Base-by-base conservation (phyloP, 2,888 invertebrate genomes). In the Ischnus inquisitorius region DNA sequence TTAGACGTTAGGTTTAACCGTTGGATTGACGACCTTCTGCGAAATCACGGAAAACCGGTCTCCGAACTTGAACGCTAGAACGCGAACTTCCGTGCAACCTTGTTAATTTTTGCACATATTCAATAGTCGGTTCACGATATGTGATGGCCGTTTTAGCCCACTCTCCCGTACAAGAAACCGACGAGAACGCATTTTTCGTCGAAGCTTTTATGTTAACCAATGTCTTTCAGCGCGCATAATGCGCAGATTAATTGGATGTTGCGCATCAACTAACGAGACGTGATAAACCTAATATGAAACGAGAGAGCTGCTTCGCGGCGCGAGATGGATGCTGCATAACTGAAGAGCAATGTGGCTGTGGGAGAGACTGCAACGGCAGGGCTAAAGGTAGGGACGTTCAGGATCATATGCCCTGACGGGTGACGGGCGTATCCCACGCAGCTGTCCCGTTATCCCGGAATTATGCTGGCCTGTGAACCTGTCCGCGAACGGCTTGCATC, bases 391-490 rank as follows among this genome's bases (percentile, higher is more conserved):
- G 54, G 65, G 43, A 34, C 25, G 57, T 65, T 39, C 65, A 65
- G 75, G 72, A 82, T 80, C 75, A 77, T 81, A 83, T 79, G 68
- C 54, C 69, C 69, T 85, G 84, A 82, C 84, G 72, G 79, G 74
- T 87, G 84, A 83, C 86, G 78, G 75, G 83, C 82, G 54, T 76
- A 83, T 80, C 60, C 83, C 78, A 77, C 72, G 84, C 83, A 86
- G 79, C 83, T 87, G 84, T 85, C 85, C 78, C 75, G 87, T 88
- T 89, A 88, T 89, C 89, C 87, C 85, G 88, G 86, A 91, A 91
- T 92, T 91, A 90, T 90, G 89, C 89, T 87, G 82, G 83, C 86
- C 84, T 85, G 88, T 87, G 88, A 89, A 88, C 87, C 87, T 88
- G 88, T 88, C 88, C 88, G 82, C 88, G 87, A 83, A 85, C 89